Percentiles rank a stretch among this genome's conserved stretches.
Conservation (phyloP, 2,888 invertebrate genomes). For the Chloromyia formosa region DNA sequence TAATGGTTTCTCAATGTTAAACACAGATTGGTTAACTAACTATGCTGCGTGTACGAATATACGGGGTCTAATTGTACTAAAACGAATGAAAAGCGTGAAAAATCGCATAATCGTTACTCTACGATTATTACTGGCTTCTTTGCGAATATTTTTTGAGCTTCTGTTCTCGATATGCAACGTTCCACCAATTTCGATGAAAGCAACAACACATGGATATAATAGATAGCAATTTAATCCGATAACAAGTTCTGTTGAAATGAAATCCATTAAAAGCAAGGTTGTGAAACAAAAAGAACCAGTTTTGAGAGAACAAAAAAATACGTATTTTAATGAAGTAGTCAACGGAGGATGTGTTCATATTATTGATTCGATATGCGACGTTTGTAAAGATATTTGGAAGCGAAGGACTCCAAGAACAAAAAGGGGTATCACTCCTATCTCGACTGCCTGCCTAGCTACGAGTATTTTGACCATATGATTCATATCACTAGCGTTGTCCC, state of each 20-base stretch:
- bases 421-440: too few relatives aligned
- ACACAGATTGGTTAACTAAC: too few relatives aligned
- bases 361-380: too few relatives aligned
- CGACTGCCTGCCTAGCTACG: too few relatives aligned
- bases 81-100: neutral
- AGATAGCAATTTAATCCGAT: conserved; percentile 28
- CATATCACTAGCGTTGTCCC: too few relatives aligned
- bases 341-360: too few relatives aligned
- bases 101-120: neutral
- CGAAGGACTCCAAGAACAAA: too few relatives aligned
- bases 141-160: neutral
- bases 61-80: neutral
- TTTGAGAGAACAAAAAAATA: neutral
- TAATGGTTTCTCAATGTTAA: too few relatives aligned
- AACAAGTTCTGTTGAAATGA: conserved; percentile 16
- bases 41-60: too few relatives aligned
- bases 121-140: neutral
- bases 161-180: neutral
- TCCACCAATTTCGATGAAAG: neutral
- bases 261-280: conserved; percentile 23
- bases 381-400: too few relatives aligned
- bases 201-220: neutral
- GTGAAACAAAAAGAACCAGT: conserved; percentile 5
- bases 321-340: too few relatives aligned
- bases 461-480: too few relatives aligned